A percentile compares a stretch with the other conserved stretches of the same genome.
phyloP scores from a whole-genome alignment of 2,113 vertebrate species.

The Aplodontia rufa region DNA sequence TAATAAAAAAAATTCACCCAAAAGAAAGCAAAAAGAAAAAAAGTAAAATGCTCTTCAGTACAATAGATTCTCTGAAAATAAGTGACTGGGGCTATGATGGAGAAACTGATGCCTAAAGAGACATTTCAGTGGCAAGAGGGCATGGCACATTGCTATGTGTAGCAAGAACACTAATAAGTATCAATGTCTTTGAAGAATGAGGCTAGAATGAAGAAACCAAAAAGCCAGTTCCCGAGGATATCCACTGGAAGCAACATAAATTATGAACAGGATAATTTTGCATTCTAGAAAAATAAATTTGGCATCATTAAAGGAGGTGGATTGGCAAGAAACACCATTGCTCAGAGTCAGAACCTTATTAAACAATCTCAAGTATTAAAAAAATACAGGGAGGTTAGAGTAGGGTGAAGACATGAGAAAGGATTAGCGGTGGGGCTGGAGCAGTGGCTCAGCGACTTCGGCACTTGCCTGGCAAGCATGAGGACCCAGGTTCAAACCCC shows the following conservation, averaged over 20 bases:
- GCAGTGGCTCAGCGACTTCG: too few species aligned
- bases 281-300: conserved; percentile 22
- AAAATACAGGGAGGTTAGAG: background rate
- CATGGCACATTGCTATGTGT: background rate
- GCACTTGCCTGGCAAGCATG: too few species aligned
- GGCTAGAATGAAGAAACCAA: background rate
- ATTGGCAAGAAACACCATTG: background rate
- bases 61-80: background rate
- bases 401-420: background rate
- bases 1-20: too few species aligned
- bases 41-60: conserved; percentile 7
- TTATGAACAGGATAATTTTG: background rate
- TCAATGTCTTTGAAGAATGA: background rate
- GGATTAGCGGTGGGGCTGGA: background rate
- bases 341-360: background rate
- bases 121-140: background rate
- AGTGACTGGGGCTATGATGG: background rate
- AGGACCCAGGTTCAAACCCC: too few species aligned
- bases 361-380: background rate
- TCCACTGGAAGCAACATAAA: background rate
- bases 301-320: background rate
- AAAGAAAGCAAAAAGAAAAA: background rate
- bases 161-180: background rate
- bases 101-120: background rate
- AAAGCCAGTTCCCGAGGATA: background rate